Conservation (phyloP, 2,797 vertebrate species). For the Semotilus atromaculatus region DNA sequence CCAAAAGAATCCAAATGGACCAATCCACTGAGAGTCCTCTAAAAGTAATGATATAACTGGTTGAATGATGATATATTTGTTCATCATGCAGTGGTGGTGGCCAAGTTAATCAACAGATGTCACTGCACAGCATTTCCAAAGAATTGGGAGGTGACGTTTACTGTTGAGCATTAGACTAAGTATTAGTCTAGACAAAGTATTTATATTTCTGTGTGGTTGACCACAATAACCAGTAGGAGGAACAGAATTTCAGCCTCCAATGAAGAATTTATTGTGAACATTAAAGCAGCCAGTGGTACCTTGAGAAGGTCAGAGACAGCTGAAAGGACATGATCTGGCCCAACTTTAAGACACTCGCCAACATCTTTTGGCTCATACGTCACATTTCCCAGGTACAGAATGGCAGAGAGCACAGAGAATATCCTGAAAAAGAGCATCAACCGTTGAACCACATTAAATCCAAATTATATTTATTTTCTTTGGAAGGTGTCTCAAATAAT, state of each 20-base stretch:
- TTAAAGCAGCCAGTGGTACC: slow-evolving; percentile 65
- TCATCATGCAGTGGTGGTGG: background rate
- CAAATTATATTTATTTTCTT: background rate
- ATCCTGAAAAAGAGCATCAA: slow-evolving; percentile 75
- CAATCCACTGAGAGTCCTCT: too few species aligned
- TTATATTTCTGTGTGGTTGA: background rate
- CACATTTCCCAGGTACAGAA: slow-evolving; percentile 93
- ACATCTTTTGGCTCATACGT: slow-evolving; percentile 81
- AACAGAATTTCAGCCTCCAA: background rate
- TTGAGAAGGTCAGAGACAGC: slow-evolving; percentile 90
- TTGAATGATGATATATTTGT: background rate
- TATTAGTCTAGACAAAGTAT: too few species aligned
- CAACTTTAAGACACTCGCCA: slow-evolving; percentile 84
- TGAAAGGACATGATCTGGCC: slow-evolving; percentile 85
- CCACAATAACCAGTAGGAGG: background rate
- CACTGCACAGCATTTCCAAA: background rate
- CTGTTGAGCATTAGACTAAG: background rate
- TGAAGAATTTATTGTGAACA: background rate
- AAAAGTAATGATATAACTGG: background rate
- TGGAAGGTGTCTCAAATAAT: background rate
- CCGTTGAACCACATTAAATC: background rate
- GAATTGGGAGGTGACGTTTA: background rate
- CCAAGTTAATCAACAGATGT: background rate
- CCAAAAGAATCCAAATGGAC: background rate
- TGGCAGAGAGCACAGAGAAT: slow-evolving; percentile 92